Base-by-base conservation (phyloP, 2,888 invertebrate genomes). In the Tipula helvola region DNA sequence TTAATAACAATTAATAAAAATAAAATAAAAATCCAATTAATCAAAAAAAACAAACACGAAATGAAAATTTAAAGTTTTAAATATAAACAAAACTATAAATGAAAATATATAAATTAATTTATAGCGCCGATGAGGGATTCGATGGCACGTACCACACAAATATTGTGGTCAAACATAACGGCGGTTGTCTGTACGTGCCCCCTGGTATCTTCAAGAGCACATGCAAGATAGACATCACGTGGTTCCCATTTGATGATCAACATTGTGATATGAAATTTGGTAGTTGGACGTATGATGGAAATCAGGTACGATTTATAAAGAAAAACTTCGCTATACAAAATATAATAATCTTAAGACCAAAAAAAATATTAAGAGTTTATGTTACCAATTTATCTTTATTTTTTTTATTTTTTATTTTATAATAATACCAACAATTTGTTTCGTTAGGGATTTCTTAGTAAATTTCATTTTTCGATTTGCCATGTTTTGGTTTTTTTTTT, bases 221-320 rank as follows among this genome's bases (percentile, higher is more conserved):
- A 93, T 99, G 99, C 96, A 97, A 97, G 95, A 99, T 99, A 94
- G 98, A 99, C 95, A 99, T 99, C 95, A 98, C 98, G 93, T 99
- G 99, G 99, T 99, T 99, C 95, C 99, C 99, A 93, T 99, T 99
- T 95, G 99, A 99, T 94, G 99, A 99, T 94, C 99, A 99, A 95
- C 96, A 96, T 93, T 99, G 99, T 95, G 96, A 97, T 93, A 97
- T 99, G 97, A 98, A 99, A 95, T 99, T 99, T 93, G 99, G 99
- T 94, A 98, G 99, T 94, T 99, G 99, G 99, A 99, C 99, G 91
- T 98, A 99, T 94, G 97, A 97, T 93, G 98, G 98, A 94, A 96
- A 96, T 94, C 97, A 97, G 96, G 97, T 97, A 96, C 88, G 89
- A 86, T 87, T 85, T 71, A 86, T 36, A 84, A 85, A 88, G 87